Base-by-base conservation (phyloP, 2,113 vertebrate species). In the Gallinago jamesoni region DNA sequence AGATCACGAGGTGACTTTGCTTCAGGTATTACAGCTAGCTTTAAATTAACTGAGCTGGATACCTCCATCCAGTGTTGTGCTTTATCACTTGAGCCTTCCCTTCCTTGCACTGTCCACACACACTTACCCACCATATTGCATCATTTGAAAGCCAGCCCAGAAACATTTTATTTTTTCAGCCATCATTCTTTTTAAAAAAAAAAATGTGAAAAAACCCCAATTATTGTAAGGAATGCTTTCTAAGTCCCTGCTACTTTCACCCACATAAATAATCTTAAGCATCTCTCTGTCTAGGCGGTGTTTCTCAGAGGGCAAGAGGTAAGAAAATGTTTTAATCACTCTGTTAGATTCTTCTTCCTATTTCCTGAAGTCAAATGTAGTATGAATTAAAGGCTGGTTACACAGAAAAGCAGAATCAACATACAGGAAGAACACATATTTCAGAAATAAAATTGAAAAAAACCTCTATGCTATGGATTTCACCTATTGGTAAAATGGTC, bases 71-170 rank as follows among this genome's bases (percentile, higher is more conserved):
- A 80, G 12, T 11, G 3, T 11, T 41, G 27, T 35, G 25, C 24
- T 66, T 2, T 12, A 39, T 19, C 27, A 15, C 5, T 47, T n/a
- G 12, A 12, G 9, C 7, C 21, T 14, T 33, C 25, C 9, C 16
- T 69, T 64, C 47, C 30, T 80, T 73, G 9, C 14, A 33, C 6
- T 16, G 5, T 21, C 25, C 27, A 52, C 7, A 14, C 10, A 25
- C 48, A 45, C 10, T 10, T 30, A 22, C 22, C 10, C 2, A 0
- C 27, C 47, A 3, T 79, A 48, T 11, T 19, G 5, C 9, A 18
- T 14, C 21, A 31, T 28, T n/a, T 18, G 6, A 66, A 90, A 90
- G 8, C 10, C 14, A 48, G 14, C 7, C 4, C 5, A 39, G 22
- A 85, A 69, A 21, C 3, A 27, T 41, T 14, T 48, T 6, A 28